A percentile compares a stretch with the other conserved stretches of the same genome.
Conservation (phyloP, 2,797 vertebrate species). For the Chloroceryle amazona region DNA sequence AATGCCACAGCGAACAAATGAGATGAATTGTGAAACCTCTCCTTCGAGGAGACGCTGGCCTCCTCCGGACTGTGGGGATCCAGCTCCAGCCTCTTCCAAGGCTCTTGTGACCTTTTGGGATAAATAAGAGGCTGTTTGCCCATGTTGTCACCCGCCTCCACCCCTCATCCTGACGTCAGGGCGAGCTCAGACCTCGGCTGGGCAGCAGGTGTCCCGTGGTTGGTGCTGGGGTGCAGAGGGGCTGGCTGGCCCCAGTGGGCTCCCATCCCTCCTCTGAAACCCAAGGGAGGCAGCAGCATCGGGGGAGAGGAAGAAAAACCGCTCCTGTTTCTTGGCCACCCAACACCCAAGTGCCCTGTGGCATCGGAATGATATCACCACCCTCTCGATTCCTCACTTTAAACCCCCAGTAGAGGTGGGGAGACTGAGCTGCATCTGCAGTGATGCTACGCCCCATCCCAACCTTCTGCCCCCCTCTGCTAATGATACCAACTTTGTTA, state of each 20-base stretch:
- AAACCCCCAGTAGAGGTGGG: neutral
- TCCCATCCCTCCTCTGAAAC: neutral
- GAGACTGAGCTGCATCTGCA: neutral
- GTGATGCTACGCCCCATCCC: rapidly evolving
- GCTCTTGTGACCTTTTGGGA: conserved; percentile 20
- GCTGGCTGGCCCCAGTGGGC: neutral
- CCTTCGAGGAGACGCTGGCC: conserved; percentile 27
- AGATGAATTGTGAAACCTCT: conserved; percentile 55
- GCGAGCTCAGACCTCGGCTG: neutral
- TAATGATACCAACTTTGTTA: rapidly evolving
- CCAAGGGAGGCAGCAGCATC: rapidly evolving
- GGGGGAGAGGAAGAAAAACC: neutral
- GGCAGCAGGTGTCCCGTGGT: neutral
- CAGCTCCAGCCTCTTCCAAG: conserved; percentile 37
- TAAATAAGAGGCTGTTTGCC: neutral
- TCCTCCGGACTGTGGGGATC: neutral
- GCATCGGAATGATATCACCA: neutral
- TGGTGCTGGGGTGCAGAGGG: neutral
- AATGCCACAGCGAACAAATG: conserved; percentile 13
- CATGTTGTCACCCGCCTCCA: rapidly evolving
- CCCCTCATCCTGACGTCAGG: neutral
- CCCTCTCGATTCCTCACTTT: neutral
- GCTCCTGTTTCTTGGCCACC: neutral
- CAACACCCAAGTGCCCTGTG: rapidly evolving
- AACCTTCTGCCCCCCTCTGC: neutral